Conservation (phyloP, 2,113 vertebrate genomes). For the Poeciliopsis prolifica region DNA sequence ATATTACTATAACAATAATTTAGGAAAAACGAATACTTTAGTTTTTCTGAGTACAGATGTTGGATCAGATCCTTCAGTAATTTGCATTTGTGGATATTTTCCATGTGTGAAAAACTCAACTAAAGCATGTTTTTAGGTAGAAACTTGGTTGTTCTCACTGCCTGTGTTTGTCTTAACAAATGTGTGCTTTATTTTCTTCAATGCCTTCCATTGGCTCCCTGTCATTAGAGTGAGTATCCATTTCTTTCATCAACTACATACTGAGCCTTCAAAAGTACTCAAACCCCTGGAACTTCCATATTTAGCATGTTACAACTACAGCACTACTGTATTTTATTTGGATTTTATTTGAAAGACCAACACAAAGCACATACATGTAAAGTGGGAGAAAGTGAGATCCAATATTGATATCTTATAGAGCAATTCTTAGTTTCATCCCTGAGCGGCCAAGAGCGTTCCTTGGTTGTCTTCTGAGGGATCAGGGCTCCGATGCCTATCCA, state of each 20-base stretch:
- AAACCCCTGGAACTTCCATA: not conserved
- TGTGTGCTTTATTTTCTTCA: slow-evolving; percentile 85
- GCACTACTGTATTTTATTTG: not conserved
- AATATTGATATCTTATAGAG: no score
- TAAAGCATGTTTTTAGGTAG: slow-evolving; percentile 61
- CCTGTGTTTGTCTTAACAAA: slow-evolving; percentile 77
- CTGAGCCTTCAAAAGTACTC: not conserved
- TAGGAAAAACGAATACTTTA: slow-evolving; percentile 50
- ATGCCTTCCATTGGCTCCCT: slow-evolving; percentile 90
- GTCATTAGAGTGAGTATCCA: slow-evolving; percentile 91
- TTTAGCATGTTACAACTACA: not conserved
- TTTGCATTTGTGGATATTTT: slow-evolving; percentile 18
- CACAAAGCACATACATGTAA: not conserved
- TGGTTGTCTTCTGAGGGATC: no score
- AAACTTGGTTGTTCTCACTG: slow-evolving; percentile 57
- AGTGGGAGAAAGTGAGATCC: not conserved
- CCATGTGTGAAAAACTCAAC: slow-evolving; percentile 8
- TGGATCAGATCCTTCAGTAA: slow-evolving; percentile 25
- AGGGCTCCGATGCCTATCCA: no score
- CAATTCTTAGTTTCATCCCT: no score
- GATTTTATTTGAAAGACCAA: not conserved
- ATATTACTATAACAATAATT: slow-evolving; percentile 65
- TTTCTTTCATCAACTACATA: slow-evolving; percentile 34
- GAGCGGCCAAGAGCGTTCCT: no score
- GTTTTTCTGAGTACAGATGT: slow-evolving; percentile 42